Conservation (phyloP, 2,888 invertebrate species). For the Tachina grossa region DNA sequence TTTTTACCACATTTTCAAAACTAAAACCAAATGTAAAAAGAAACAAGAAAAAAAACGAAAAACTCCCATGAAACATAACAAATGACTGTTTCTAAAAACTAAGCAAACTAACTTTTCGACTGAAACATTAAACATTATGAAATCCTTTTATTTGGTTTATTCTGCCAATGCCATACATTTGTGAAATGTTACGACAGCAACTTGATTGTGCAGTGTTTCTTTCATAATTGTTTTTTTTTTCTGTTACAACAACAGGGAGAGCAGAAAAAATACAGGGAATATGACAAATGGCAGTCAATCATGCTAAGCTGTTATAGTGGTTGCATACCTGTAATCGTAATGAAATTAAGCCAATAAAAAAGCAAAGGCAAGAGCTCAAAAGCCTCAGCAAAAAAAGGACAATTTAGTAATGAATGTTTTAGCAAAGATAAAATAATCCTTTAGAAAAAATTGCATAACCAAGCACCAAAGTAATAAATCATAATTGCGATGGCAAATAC, state of each 20-base stretch:
- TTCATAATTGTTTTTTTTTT: neutral
- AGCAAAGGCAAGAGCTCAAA: conserved; percentile 57
- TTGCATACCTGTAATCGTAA: conserved; percentile 70
- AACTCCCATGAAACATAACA: conserved; percentile 77
- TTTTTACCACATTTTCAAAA: conserved; percentile 29
- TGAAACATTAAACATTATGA: conserved; percentile 69
- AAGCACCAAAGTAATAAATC: conserved; percentile 45
- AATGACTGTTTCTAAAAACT: conserved; percentile 75
- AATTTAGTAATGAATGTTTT: conserved; percentile 69
- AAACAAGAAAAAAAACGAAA: conserved; percentile 31
- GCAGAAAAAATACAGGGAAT: conserved; percentile 61
- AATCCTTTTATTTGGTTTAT: conserved; percentile 53
- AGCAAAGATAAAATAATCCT: conserved; percentile 69
- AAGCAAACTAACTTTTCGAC: conserved; percentile 75
- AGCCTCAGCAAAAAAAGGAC: conserved; percentile 41
- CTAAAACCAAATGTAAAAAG: neutral
- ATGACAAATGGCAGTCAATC: conserved; percentile 83
- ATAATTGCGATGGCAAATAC: conserved; percentile 32
- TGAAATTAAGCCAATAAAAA: conserved; percentile 72
- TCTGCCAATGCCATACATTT: conserved; percentile 44
- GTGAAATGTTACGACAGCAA: conserved; percentile 38
- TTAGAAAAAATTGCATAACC: conserved; percentile 18
- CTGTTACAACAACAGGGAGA: conserved; percentile 55
- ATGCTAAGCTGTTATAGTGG: conserved; percentile 77
- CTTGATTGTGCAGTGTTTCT: neutral